Base-by-base conservation (phyloP, 2,113 vertebrate species). In the Tragulus kanchil region DNA sequence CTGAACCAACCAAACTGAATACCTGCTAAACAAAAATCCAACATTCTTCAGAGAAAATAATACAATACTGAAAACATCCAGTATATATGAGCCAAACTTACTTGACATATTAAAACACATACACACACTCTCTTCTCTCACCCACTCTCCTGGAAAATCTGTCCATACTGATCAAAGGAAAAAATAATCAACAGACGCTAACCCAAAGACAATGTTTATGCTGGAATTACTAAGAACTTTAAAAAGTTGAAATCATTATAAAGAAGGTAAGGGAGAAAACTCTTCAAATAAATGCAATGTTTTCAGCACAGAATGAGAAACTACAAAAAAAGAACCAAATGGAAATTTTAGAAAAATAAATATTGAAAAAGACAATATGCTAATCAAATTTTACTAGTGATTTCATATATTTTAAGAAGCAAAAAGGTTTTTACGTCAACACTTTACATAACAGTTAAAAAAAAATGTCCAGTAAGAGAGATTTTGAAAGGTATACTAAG, bases 221-320 rank as follows among this genome's bases (percentile, higher is more conserved):
- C 0, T 96, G 56, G 15, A 95, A 82, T 95, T 73, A 67, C 10
- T 19, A 54, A 75, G 90, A 48, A 90, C 26, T 67, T 73, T 65
- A 31, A 71, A 73, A 92, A 93, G 16, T 83, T 86, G 56, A 36
- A 85, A 61, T 36, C 62, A 42, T 75, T 10, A 36, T 67, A 23
- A 31, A 19, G 67, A 75, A 85, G 26, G 26, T 19, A 83, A 93
- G 81, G n/a, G 11, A 52, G 42, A 78, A 88, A 62, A 91, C 8
- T 75, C 19, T 64, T 52, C 17, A 77, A 92, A 85, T 62, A 91
- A 93, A 89, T 95, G 78, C 61, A 65, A 25, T 8, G 17, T 92
- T 91, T 94, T 78, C 48, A 75, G 19, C 17, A 89, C 1, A 77
- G 50, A 73, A 91, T 67, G 17, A 87, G 9, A 92, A 95, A 81